Percentiles rank a stretch among this genome's conserved stretches.
phyloP scores from a whole-genome alignment of 2,888 invertebrate genomes.

The Chironomus riparius region DNA sequence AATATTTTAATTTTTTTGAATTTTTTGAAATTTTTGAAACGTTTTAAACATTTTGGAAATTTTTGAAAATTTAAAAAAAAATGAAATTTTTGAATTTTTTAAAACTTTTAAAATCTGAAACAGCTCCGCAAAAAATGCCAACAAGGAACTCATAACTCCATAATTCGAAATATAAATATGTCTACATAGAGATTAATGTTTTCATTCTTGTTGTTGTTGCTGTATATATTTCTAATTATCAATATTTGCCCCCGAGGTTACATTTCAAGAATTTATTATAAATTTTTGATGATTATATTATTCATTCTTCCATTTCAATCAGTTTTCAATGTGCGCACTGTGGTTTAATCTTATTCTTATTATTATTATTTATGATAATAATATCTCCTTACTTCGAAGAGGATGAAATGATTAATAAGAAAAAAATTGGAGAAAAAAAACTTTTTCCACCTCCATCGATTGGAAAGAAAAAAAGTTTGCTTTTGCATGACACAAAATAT shows the following conservation, averaged over 20 bases:
- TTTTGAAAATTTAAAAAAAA: too few species aligned
- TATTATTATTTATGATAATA: neutral
- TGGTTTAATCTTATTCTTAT: neutral
- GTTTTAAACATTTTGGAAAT: too few species aligned
- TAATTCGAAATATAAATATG: neutral
- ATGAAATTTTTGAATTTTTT: too few species aligned
- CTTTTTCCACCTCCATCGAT: neutral
- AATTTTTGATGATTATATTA: constrained; percentile 17
- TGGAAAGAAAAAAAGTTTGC: neutral
- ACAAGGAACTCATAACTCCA: too few species aligned
- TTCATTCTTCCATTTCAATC: neutral
- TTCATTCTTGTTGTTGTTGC: neutral
- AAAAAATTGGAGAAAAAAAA: too few species aligned
- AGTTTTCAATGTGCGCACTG: neutral
- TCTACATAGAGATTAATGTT: constrained; percentile 11
- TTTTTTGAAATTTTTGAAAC: too few species aligned
- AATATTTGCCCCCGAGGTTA: constrained; percentile 26
- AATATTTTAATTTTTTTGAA: too few species aligned
- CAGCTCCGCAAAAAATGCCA: too few species aligned
- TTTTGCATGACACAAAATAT: neutral
- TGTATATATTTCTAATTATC: constrained; percentile 26
- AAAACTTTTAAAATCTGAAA: too few species aligned
- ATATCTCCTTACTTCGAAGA: neutral
- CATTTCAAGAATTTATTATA: constrained; percentile 7
- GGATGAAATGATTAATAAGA: too few species aligned